A percentile compares a stretch with the other conserved stretches of the same genome.
phyloP scores from a whole-genome alignment of 1,140 invertebrate species.

The Nixonia krombeini region DNA sequence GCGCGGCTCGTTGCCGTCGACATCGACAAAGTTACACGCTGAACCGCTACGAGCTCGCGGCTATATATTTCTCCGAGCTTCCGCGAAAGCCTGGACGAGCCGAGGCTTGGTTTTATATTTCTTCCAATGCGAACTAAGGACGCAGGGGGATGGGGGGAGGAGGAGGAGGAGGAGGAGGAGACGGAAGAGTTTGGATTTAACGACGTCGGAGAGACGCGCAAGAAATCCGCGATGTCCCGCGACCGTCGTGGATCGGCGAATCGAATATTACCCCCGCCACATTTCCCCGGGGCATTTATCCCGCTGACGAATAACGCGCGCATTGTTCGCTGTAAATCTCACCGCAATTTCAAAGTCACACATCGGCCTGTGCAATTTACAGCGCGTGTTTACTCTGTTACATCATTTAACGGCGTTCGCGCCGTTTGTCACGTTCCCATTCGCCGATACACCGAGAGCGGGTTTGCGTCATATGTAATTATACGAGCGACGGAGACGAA shows the following conservation, averaged over 20 bases:
- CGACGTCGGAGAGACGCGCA: slow-evolving; percentile 26
- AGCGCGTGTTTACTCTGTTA: too few species aligned
- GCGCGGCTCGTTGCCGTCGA: slow-evolving; percentile 30
- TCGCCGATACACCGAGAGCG: too few species aligned
- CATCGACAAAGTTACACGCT: slow-evolving; percentile 50
- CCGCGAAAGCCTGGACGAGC: slow-evolving; percentile 39
- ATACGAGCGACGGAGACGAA: too few species aligned
- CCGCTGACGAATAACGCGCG: too few species aligned
- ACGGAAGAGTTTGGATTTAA: slow-evolving; percentile 40
- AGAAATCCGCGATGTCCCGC: slow-evolving; percentile 34
- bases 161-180: slow-evolving; percentile 28
- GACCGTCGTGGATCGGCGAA: slow-evolving; percentile 21
- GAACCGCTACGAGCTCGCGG: slow-evolving; percentile 34
- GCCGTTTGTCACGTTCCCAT: too few species aligned
- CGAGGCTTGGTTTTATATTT: slow-evolving; percentile 40
- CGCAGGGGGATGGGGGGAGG: slow-evolving; percentile 37
- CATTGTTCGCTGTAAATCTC: too few species aligned
- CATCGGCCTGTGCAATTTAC: too few species aligned
- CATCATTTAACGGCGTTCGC: too few species aligned
- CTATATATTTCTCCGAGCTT: slow-evolving; percentile 45
- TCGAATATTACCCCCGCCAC: too few species aligned
- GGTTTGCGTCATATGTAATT: too few species aligned
- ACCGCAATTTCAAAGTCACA: too few species aligned
- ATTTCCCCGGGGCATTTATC: too few species aligned
- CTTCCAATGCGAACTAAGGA: slow-evolving; percentile 30